These are phyloP conservation scores for Reinhardtius hippoglossoides DNA, from an alignment of 2,113 vertebrate species.

Conservation along the genomic window DNA sequence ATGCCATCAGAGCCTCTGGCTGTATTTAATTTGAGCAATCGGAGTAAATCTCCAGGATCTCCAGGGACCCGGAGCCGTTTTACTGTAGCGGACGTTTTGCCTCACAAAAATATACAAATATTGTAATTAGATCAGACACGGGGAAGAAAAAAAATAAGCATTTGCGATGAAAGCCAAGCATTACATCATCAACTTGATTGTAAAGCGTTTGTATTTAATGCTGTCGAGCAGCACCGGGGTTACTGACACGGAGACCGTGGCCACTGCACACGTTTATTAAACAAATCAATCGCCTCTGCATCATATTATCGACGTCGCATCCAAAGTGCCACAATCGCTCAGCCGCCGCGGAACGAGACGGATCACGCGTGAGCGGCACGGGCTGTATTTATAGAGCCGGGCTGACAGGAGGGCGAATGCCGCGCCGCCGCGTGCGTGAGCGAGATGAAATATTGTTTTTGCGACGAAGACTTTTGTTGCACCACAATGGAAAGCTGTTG, in stretches of 20 bases:
- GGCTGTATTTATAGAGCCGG: slow-evolving; percentile 15
- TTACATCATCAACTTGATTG: slow-evolving; percentile 2
- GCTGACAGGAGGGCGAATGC: neutral
- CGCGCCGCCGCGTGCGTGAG: too few species aligned
- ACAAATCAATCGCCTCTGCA: slow-evolving; percentile 22
- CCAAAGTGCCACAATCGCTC: neutral
- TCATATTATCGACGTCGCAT: neutral
- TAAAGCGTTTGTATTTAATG: neutral
- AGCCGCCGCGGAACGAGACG: neutral
- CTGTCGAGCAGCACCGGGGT: neutral
- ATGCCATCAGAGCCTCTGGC: neutral
- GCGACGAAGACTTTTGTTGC: slow-evolving; percentile 12
- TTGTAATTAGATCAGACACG: neutral
- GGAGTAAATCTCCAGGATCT: slow-evolving; percentile 15
- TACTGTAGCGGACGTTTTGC: neutral
- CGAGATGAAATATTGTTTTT: slow-evolving; percentile 13
- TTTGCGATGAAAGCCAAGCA: neutral
- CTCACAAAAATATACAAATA: slow-evolving; percentile 3
- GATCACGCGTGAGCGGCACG: slow-evolving; percentile 2
- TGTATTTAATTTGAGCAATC: slow-evolving; percentile 50
- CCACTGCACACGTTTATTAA: neutral
- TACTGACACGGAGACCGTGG: neutral
- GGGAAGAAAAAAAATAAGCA: too few species aligned
- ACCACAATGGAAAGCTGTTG: slow-evolving; percentile 13
- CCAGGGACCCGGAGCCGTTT: neutral